Evolutionary conservation across 2,888 invertebrate species (phyloP).

Genomic region (Prosopocoilus inquinatus): DNA sequence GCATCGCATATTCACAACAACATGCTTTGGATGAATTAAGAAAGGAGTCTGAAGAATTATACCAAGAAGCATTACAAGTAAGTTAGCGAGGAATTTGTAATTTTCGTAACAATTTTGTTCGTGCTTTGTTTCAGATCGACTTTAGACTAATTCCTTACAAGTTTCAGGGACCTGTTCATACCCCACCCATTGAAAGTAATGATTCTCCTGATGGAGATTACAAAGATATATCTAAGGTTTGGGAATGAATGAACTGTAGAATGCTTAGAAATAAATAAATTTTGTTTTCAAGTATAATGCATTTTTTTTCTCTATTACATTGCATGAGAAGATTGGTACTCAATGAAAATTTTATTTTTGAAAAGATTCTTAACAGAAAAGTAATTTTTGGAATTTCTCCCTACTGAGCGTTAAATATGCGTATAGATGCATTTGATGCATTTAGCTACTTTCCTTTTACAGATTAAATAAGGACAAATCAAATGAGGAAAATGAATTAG

Average conservation of each 20-base stretch:
- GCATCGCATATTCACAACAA: constrained; percentile 66
- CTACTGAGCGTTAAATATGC: too few species aligned
- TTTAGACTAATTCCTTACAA: constrained; percentile 66
- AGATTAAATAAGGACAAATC: too few species aligned
- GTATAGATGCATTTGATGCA: too few species aligned
- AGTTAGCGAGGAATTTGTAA: constrained; percentile 16
- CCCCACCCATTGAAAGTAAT: constrained; percentile 81
- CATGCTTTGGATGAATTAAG: constrained; percentile 78
- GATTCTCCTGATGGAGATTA: constrained; percentile 89
- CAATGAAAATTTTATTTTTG: too few species aligned
- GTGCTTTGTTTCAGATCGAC: constrained; percentile 62
- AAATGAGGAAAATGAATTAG: too few species aligned
- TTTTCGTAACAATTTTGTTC: not conserved
- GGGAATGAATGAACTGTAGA: constrained; percentile 54
- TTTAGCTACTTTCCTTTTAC: too few species aligned
- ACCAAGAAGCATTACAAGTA: constrained; percentile 82
- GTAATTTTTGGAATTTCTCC: too few species aligned
- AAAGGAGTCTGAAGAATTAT: constrained; percentile 80
- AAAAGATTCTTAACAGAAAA: too few species aligned
- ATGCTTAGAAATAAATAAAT: too few species aligned
- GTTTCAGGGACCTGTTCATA: constrained; percentile 72
- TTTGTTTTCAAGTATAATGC: too few species aligned
- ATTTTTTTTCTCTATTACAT: too few species aligned
- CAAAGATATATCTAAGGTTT: constrained; percentile 74
- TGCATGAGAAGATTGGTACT: too few species aligned